These are phyloP conservation scores for Sebastes hubbsi DNA, from an alignment of 2,797 vertebrate genomes.

Conservation along the genomic window DNA sequence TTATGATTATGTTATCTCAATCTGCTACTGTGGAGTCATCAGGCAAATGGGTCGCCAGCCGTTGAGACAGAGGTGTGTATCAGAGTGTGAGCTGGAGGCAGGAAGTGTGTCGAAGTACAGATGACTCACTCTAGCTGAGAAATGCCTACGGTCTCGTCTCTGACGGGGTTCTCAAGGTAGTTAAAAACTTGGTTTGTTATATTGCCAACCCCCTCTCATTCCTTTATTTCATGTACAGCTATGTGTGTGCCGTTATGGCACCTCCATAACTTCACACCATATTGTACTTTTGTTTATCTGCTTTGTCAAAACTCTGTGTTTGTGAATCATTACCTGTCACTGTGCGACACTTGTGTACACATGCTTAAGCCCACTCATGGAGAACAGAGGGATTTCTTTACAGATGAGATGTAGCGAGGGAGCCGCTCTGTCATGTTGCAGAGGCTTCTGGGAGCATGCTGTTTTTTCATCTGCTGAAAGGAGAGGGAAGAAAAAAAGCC, in stretches of 20 bases:
- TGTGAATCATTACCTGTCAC: conserved; percentile 75
- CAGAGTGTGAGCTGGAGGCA: conserved; percentile 46
- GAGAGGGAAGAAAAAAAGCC: conserved; percentile 28
- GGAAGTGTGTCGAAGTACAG: conserved; percentile 40
- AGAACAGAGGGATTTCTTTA: conserved; percentile 75
- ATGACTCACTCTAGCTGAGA: conserved; percentile 66
- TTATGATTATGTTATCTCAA: conserved; percentile 43
- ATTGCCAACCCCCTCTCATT: conserved; percentile 14
- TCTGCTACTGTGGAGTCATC: conserved; percentile 44
- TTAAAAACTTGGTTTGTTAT: conserved; percentile 53
- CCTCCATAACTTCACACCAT: conserved; percentile 20
- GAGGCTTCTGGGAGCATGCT: conserved; percentile 63
- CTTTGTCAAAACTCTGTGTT: conserved; percentile 56
- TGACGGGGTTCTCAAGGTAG: conserved; percentile 42
- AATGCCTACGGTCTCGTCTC: conserved; percentile 33
- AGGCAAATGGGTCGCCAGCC: conserved; percentile 31
- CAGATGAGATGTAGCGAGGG: conserved; percentile 72
- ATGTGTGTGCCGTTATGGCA: conserved; percentile 5
- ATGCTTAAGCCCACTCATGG: conserved; percentile 67
- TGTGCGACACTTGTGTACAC: conserved; percentile 65
- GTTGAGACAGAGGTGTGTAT: conserved; percentile 25
- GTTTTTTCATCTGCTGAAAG: conserved; percentile 59
- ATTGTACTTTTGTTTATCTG: conserved; percentile 52
- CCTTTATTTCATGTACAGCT: conserved; percentile 12
- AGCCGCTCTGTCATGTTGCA: conserved; percentile 71